Evolutionary conservation across 2,888 invertebrate species (phyloP), one percentile per base, ranked within the genome.

Genomic region (Autographa pulchrina): DNA sequence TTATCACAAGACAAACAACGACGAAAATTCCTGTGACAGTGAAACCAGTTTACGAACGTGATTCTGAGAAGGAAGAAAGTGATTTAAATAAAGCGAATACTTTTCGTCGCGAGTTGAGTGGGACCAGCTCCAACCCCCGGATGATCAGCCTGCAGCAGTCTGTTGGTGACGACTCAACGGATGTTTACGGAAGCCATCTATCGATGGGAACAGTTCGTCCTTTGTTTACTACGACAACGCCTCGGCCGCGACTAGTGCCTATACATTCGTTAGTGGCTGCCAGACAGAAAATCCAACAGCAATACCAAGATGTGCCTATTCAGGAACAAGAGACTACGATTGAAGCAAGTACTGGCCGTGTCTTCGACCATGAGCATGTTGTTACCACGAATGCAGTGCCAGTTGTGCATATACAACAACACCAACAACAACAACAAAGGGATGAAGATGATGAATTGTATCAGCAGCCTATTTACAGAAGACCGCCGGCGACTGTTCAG

Each of bases 171-270:
- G 97, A 97, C 86, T 96, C 97, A 5, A 96, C 97, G 2, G 97
- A 97, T 83, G 97, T 97, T 0, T 97, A 97, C 78, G 97, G 97
- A 43, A 96, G 96, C 48, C 96, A 97, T 32, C 90, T 97, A 16
- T 97, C 97, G 0, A 96, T 96, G 20, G 96, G 96, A 70, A 96
- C 97, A 35, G 96, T 97, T 7, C 93, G 97, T 43, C 97, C 97
- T 0, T 89, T 97, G 18, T 97, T 97, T 81, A 97, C 97, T 0
- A 97, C 97, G 0, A 97, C 97, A 0, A 96, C 95, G 9, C 92
- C 93, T 18, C 93, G 97, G 32, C 96, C 97, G 0, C 93, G 97
- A 84, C 87, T 96, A 38, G 91, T 97, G 43, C 96, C 96, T 0
- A 92, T 96, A 69, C 96, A 96, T 54, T 93, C 96, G 0, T 84